These are phyloP conservation scores for Cydia pomonella DNA, from an alignment of 1,140 invertebrate species.

Conservation along the genomic window DNA sequence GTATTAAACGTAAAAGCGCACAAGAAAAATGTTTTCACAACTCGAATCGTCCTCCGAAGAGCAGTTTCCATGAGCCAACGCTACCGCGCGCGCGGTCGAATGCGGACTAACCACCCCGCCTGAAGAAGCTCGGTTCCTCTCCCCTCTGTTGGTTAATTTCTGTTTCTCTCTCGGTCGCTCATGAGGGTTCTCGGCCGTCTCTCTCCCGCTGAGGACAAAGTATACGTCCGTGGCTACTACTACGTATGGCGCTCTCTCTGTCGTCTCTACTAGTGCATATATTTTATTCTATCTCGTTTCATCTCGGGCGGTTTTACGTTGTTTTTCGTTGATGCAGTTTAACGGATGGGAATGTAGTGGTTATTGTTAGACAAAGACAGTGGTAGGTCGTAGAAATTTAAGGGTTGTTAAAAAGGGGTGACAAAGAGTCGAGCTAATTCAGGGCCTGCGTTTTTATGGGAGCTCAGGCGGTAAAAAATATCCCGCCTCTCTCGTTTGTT, in stretches of 20 bases:
- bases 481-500: conserved; percentile 79
- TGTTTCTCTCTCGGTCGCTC: conserved; percentile 62
- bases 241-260: conserved; percentile 75
- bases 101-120: conserved; percentile 78
- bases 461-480: conserved; percentile 77
- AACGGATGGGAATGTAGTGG: conserved; percentile 78
- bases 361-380: conserved; percentile 80
- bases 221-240: conserved; percentile 68
- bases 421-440: conserved; percentile 80
- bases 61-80: conserved; percentile 52
- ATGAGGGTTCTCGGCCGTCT: conserved; percentile 63
- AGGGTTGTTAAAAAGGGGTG: conserved; percentile 80
- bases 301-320: conserved; percentile 77
- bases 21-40: conserved; percentile 70
- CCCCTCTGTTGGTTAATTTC: conserved; percentile 79
- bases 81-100: conserved; percentile 69
- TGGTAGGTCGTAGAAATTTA: conserved; percentile 78
- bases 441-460: conserved; percentile 78
- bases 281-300: conserved; percentile 80
- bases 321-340: conserved; percentile 80
- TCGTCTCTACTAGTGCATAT: conserved; percentile 79
- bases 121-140: conserved; percentile 76
- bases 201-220: conserved; percentile 60
- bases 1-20: conserved; percentile 54
- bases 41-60: conserved; percentile 63